Conservation (phyloP, 1,140 invertebrate species). For the Drosophila pseudoobscura region DNA sequence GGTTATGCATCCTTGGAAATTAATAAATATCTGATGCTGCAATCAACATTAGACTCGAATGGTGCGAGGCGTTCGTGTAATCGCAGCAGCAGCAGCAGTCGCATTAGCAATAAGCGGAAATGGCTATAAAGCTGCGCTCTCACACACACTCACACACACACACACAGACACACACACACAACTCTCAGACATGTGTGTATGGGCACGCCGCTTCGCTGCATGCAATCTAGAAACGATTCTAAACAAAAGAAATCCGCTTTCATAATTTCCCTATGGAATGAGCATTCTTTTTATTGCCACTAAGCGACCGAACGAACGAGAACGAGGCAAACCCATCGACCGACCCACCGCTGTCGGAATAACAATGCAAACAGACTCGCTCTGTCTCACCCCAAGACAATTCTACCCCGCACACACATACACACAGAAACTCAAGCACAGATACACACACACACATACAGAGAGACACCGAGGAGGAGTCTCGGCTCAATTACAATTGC, state of each 20-base stretch:
- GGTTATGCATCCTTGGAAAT: constrained; percentile 20
- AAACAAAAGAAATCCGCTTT: constrained; percentile 82
- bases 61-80: constrained; percentile 32
- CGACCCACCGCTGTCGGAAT: constrained; percentile 60
- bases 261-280: constrained; percentile 80
- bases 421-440: constrained; percentile 19
- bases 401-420: constrained; percentile 20
- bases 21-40: constrained; percentile 62
- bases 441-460: constrained; percentile 4
- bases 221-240: constrained; percentile 81
- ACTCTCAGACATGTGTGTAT: too few relatives aligned
- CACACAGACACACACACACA: constrained; percentile 5
- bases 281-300: constrained; percentile 81
- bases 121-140: constrained; percentile 47
- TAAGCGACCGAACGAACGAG: constrained; percentile 66
- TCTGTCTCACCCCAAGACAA: not conserved
- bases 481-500: constrained; percentile 81
- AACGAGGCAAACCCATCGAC: constrained; percentile 9
- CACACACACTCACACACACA: not conserved
- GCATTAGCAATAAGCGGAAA: constrained; percentile 77
- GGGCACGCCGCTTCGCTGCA: constrained; percentile 50
- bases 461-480: constrained; percentile 53
- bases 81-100: constrained; percentile 51
- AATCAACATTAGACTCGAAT: constrained; percentile 59
- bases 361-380: constrained; percentile 74